Percentiles rank a stretch among this genome's conserved stretches.
Evolutionary conservation across 92 coral and sea anemone genomes (phyloP).

Genomic region (Scolanthus callimorphus): DNA sequence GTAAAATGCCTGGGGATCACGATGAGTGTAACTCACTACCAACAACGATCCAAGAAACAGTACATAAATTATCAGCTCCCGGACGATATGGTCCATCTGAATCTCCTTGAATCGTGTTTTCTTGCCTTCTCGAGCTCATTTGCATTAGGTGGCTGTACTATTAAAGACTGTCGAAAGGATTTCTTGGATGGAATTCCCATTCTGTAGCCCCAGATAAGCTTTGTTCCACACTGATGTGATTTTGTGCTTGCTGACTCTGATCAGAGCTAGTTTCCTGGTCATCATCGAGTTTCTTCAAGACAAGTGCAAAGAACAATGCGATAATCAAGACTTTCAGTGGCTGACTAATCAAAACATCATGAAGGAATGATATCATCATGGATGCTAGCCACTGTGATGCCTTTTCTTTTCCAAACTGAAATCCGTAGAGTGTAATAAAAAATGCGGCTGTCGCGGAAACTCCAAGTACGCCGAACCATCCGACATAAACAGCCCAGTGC

Average conservation of each 20-base stretch:
- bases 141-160: conserved; percentile 30
- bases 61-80: conserved; percentile 69
- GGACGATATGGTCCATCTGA: conserved; percentile 63
- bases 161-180: not conserved
- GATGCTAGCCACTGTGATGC: conserved; percentile 84
- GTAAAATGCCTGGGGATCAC: conserved; percentile 75
- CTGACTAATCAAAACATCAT: conserved; percentile 69
- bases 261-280: not conserved
- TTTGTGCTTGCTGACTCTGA: not conserved
- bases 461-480: conserved; percentile 51
- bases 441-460: conserved; percentile 63
- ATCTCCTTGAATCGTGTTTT: conserved; percentile 52
- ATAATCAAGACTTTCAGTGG: conserved; percentile 56
- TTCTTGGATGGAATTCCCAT: no score
- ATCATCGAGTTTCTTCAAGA: conserved; percentile 69
- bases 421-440: conserved; percentile 72
- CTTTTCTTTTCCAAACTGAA: conserved; percentile 67
- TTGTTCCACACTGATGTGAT: not conserved
- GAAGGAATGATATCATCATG: conserved; percentile 49
- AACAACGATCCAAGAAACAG: conserved; percentile 64
- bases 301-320: conserved; percentile 64
- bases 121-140: conserved; percentile 61
- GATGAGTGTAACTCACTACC: conserved; percentile 79
- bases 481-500: conserved; percentile 59
- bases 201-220: not conserved